Evolutionary conservation across 2,888 invertebrate species (phyloP).

Genomic region (Julus scanicus): DNA sequence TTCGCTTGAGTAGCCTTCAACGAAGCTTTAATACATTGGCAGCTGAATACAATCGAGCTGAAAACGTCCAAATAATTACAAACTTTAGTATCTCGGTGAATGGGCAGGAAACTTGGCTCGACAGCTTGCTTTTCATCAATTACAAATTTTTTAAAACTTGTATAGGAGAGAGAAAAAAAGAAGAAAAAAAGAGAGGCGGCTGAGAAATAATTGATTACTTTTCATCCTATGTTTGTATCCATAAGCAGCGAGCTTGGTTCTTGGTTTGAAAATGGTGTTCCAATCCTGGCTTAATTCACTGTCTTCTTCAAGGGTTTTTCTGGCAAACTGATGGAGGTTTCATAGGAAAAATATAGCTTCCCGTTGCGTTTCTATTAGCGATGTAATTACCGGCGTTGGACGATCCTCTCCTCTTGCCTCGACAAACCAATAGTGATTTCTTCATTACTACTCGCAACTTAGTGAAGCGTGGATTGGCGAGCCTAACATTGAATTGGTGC

Average conservation of each 20-base stretch:
- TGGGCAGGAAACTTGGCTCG: slow-evolving; percentile 37
- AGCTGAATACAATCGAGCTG: slow-evolving; percentile 41
- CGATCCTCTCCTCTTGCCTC: slow-evolving; percentile 5
- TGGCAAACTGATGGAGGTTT: slow-evolving; percentile 18
- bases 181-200: slow-evolving; percentile 3
- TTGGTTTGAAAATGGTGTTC: neutral
- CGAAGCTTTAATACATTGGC: slow-evolving; percentile 35
- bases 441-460: slow-evolving; percentile 43
- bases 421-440: slow-evolving; percentile 41
- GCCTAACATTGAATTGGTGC: slow-evolving; percentile 44
- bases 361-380: slow-evolving; percentile 45
- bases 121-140: slow-evolving; percentile 45
- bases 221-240: slow-evolving; percentile 33
- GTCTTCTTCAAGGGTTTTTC: slow-evolving; percentile 29
- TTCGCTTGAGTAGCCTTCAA: slow-evolving; percentile 27
- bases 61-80: slow-evolving; percentile 45
- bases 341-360: neutral
- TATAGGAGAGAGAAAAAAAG: neutral
- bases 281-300: slow-evolving; percentile 22
- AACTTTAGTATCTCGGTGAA: slow-evolving; percentile 28
- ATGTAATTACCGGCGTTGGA: slow-evolving; percentile 25
- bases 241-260: neutral
- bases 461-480: slow-evolving; percentile 45
- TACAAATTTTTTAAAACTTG: slow-evolving; percentile 32
- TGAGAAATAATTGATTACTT: slow-evolving; percentile 45